Percentiles rank a stretch among this genome's conserved stretches.
These are phyloP conservation scores for Mohoua ochrocephala DNA, from an alignment of 2,113 vertebrate genomes.

Conservation along the genomic window DNA sequence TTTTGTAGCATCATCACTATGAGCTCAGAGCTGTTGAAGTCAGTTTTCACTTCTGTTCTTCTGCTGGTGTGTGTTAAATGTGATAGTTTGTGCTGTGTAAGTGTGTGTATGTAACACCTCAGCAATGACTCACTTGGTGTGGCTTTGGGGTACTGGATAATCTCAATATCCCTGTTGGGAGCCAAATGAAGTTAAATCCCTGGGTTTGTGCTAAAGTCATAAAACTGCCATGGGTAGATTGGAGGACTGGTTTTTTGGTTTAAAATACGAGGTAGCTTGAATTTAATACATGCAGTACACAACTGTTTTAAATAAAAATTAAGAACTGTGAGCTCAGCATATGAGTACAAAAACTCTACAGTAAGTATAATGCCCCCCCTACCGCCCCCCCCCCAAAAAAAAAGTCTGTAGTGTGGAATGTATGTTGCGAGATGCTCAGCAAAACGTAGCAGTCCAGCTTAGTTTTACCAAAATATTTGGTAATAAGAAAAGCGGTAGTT, in stretches of 20 bases:
- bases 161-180: background rate
- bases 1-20: background rate
- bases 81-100: background rate
- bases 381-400: accelerated
- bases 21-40: background rate
- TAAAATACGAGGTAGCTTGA: background rate
- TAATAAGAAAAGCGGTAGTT: background rate
- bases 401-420: background rate
- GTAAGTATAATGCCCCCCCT: background rate
- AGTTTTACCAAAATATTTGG: background rate
- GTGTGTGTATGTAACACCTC: background rate
- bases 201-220: background rate
- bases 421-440: background rate
- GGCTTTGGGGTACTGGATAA: background rate
- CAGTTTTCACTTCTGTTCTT: background rate
- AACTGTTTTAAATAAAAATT: background rate
- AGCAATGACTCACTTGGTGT: background rate
- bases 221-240: background rate
- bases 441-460: background rate
- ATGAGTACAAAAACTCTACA: background rate
- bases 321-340: background rate
- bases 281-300: background rate
- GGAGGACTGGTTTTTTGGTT: background rate
- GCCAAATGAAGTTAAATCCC: background rate
- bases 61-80: background rate